Conservation (phyloP, 2,888 invertebrate genomes). For the Hesperia comma region DNA sequence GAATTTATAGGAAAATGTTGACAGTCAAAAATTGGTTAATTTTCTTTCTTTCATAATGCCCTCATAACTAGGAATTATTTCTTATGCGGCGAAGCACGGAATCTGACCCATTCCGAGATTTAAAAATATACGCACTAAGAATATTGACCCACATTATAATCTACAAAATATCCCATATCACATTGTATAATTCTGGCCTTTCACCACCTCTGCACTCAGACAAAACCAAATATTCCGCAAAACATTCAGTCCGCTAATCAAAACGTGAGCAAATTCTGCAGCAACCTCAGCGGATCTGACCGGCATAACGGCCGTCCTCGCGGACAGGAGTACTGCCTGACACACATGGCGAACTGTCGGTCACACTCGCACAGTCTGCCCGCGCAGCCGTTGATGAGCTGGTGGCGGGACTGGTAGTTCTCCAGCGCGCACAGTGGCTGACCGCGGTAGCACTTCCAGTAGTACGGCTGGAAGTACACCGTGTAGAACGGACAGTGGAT, state of each 20-base stretch:
- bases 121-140: too few species aligned
- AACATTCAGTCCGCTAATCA: slow-evolving; percentile 47
- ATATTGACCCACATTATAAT: too few species aligned
- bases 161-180: too few species aligned
- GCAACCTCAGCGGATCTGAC: slow-evolving; percentile 88
- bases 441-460: slow-evolving; percentile 92
- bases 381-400: slow-evolving; percentile 86
- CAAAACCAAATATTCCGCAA: too few species aligned
- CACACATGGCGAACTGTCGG: slow-evolving; percentile 89
- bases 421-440: slow-evolving; percentile 90
- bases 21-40: too few species aligned
- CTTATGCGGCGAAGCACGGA: too few species aligned
- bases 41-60: too few species aligned
- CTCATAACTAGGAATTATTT: too few species aligned
- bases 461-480: slow-evolving; percentile 94
- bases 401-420: slow-evolving; percentile 62
- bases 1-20: too few species aligned
- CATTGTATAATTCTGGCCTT: too few species aligned
- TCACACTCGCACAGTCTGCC: slow-evolving; percentile 94
- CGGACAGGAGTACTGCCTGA: slow-evolving; percentile 90
- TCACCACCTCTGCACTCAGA: too few species aligned
- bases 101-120: too few species aligned
- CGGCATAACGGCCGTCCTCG: slow-evolving; percentile 87
- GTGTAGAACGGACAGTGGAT: slow-evolving; percentile 91
- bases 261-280: slow-evolving; percentile 89